Conservation (phyloP, 2,888 invertebrate genomes). For the Papilio demoleus region DNA sequence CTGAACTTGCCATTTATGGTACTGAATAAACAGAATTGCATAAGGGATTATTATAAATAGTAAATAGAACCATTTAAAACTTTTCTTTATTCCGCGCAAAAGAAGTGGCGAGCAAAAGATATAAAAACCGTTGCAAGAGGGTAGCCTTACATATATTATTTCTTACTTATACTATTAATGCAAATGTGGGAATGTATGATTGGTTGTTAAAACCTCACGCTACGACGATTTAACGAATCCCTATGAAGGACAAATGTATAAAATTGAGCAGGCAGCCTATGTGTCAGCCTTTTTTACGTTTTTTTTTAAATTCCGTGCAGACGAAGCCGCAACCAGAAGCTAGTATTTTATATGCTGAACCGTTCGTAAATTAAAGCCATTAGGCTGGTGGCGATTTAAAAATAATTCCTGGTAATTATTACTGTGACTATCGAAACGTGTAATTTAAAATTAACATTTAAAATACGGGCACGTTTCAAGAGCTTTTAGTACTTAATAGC, state of each 20-base stretch:
- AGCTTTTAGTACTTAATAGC: slow-evolving; percentile 17
- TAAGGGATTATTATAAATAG: background rate
- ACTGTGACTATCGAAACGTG: slow-evolving; percentile 16
- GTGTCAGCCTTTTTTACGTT: too few relatives aligned
- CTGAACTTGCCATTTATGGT: slow-evolving; percentile 6
- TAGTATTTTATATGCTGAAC: background rate
- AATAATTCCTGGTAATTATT: background rate
- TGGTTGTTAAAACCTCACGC: too few relatives aligned
- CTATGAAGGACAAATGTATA: too few relatives aligned
- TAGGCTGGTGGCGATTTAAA: slow-evolving; percentile 2
- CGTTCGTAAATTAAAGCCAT: background rate
- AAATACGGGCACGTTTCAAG: slow-evolving; percentile 9
- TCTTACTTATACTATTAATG: too few relatives aligned
- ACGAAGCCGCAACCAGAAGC: too few relatives aligned
- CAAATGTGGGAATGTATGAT: too few relatives aligned
- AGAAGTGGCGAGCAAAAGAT: too few relatives aligned
- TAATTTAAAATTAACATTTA: slow-evolving; percentile 32
- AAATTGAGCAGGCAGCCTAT: too few relatives aligned
- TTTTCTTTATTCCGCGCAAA: background rate
- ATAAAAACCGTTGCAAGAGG: too few relatives aligned
- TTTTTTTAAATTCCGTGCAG: too few relatives aligned
- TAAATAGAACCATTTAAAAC: background rate
- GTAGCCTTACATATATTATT: too few relatives aligned
- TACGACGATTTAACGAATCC: too few relatives aligned
- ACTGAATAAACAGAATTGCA: slow-evolving; percentile 10